These are phyloP conservation scores for Apotomis capreana DNA, from an alignment of 2,888 invertebrate species.

Conservation along the genomic window DNA sequence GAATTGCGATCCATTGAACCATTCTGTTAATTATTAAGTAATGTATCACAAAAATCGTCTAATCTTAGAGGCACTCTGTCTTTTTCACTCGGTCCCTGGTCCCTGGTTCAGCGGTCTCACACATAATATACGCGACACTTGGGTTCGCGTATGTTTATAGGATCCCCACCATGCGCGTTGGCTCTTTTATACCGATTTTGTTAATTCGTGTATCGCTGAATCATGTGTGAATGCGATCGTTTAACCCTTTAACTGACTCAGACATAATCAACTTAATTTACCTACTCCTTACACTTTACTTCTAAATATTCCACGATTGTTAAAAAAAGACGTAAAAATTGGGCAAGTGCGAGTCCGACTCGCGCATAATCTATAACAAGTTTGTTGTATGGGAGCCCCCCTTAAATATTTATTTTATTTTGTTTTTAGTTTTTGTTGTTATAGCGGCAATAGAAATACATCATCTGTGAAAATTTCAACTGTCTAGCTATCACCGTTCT, in stretches of 20 bases:
- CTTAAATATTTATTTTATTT: too few species aligned
- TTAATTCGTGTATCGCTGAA: constrained; percentile 7
- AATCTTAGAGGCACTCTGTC: constrained; percentile 11
- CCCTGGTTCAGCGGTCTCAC: constrained; percentile 4
- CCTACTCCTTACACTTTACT: too few species aligned
- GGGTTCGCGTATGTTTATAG: constrained; percentile 15
- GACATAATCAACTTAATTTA: too few species aligned
- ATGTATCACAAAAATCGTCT: not conserved
- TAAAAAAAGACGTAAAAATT: too few species aligned
- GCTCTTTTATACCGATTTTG: constrained; percentile 2
- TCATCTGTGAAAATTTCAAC: too few species aligned
- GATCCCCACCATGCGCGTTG: constrained; percentile 28
- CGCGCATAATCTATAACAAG: too few species aligned
- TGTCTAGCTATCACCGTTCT: too few species aligned
- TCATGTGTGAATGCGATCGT: constrained; percentile 3
- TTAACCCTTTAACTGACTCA: not conserved
- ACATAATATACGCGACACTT: constrained; percentile 13
- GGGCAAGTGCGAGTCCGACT: too few species aligned
- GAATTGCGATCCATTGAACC: constrained; percentile 9
- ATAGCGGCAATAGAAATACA: too few species aligned
- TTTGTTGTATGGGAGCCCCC: too few species aligned
- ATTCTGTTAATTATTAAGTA: constrained; percentile 2
- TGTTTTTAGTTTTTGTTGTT: too few species aligned
- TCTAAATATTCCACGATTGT: too few species aligned
- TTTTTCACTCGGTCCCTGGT: constrained; percentile 19